Conservation (phyloP, 2,113 vertebrate species). For the Hippocampus comes region DNA sequence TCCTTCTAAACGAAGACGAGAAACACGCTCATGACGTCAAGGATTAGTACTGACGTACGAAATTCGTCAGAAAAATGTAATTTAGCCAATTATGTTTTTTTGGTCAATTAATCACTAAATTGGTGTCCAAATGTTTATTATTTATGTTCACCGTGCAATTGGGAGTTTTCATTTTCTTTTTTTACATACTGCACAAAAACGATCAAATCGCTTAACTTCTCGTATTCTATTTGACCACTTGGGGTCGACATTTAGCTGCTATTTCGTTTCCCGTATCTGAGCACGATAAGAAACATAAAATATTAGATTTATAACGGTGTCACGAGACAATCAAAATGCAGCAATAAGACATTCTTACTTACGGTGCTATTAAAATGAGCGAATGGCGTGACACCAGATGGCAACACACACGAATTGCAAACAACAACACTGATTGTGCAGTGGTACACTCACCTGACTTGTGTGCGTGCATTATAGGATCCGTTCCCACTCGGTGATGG, state of each 20-base stretch:
- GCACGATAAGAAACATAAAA: background rate
- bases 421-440: background rate
- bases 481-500: no score
- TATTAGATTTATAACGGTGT: background rate
- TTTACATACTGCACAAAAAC: background rate
- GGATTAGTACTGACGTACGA: background rate
- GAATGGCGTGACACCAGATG: background rate
- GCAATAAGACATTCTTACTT: no score
- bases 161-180: background rate
- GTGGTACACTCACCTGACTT: no score
- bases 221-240: background rate
- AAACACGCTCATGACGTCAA: background rate
- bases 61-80: background rate
- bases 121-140: background rate
- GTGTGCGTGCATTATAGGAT: no score
- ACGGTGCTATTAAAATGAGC: no score
- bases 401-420: background rate
- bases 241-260: background rate
- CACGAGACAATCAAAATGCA: no score
- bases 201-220: background rate
- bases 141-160: background rate
- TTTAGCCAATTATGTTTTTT: background rate
- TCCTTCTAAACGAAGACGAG: background rate
- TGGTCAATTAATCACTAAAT: background rate
- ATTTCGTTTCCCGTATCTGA: background rate